Evolutionary conservation across 2,888 invertebrate genomes (phyloP), one percentile per base, ranked within the genome.

Genomic region (Tetranychus truncatus): DNA sequence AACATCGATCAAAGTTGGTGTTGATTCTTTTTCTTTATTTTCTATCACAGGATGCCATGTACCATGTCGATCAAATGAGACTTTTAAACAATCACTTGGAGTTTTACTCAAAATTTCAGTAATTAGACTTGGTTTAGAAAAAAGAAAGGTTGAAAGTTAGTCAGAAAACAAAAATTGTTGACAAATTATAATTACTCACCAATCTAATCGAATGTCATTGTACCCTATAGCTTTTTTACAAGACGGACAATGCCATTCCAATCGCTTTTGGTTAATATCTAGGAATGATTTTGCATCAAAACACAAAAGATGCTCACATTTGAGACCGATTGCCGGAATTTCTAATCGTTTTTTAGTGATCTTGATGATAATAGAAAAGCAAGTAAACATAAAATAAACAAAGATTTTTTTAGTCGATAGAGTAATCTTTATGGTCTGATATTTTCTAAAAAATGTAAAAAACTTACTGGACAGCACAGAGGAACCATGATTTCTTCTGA

Each of bases 261-360:
- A 20, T 5, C 44, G 21, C 9, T 45, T 55, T 18, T 21, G 24
- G 24, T 73, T 46, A 15, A 73, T 55, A n/a, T 73, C 65, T 18
- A 73, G 11, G 21, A 73, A 73, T 45, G 73, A 34, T 73, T 73
- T 24, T 6, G 55, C 73, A 34, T 73, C 66, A 15, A 73, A 73
- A 66, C 55, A 73, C 1, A 18, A 15, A 1, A 73, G 55, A 73
- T 73, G 73, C 46, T 55, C 65, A 73, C 73, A 73, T 18, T 55
- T 65, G 11, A 20, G 9, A 55, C 73, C 73, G 20, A 73, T 20
- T 18, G n/a, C 18, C n/a, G 73, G 73, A 6, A 73, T n/a, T 65
- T 55, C 55, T 1, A 73, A 15, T 55, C n/a, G 45, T 55, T 44
- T 44, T 45, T 73, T 73, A 1, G 73, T 65, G 8, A 73, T 73